Percentiles rank a stretch among this genome's conserved stretches.
Conservation (phyloP, 2,797 vertebrate species). For the Lophius americanus region DNA sequence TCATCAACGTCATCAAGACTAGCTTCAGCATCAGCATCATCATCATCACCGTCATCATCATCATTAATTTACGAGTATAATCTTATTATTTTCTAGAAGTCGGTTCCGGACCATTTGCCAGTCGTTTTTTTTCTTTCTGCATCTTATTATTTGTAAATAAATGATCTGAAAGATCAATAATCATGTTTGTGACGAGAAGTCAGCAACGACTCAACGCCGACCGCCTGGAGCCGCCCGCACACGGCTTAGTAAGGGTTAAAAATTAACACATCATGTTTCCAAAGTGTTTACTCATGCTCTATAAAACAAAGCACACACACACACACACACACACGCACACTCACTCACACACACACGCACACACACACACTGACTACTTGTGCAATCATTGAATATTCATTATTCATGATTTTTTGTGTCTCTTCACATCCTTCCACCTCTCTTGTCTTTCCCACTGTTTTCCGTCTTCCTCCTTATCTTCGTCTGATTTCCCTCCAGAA, state of each 20-base stretch:
- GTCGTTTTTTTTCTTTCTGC: too few species aligned
- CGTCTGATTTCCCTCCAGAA: constrained; percentile 50
- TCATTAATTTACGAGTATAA: too few species aligned
- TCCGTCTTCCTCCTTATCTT: constrained; percentile 26
- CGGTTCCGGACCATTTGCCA: too few species aligned
- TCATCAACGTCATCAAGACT: too few species aligned
- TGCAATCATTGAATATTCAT: constrained; percentile 71
- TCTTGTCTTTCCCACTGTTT: constrained; percentile 17
- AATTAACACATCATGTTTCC: constrained; percentile 62
- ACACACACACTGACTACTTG: constrained; percentile 28
- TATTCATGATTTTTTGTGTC: constrained; percentile 52
- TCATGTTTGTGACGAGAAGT: too few species aligned
- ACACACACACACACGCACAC: constrained; percentile 24
- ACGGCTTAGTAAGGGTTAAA: constrained; percentile 37
- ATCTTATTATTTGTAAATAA: too few species aligned
- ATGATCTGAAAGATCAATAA: too few species aligned
- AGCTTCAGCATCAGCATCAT: too few species aligned
- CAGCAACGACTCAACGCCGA: too few species aligned
- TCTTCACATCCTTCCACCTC: constrained; percentile 7
- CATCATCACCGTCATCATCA: too few species aligned
- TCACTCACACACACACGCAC: constrained; percentile 27
- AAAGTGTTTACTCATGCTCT: constrained; percentile 73
- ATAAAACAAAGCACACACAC: constrained; percentile 53
- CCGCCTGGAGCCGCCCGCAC: constrained; percentile 8
- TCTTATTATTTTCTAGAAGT: too few species aligned